Evolutionary conservation across 1,140 invertebrate species (phyloP).

Genomic region (Papilio dardanus): DNA sequence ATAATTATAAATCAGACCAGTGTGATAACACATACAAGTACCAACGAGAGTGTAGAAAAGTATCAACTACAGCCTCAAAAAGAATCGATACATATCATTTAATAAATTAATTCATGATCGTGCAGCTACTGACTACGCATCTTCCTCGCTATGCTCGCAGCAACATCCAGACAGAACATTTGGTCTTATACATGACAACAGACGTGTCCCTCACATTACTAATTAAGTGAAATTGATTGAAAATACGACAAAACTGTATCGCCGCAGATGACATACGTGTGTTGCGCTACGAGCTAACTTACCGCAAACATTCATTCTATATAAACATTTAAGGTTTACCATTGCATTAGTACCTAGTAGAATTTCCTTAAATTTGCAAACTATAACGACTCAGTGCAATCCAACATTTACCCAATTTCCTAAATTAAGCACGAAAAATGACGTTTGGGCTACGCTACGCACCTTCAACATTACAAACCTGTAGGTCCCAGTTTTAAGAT

Average conservation of each 20-base stretch:
- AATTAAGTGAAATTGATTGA: not conserved
- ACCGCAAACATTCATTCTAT: slow-evolving; percentile 44
- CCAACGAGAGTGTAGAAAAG: slow-evolving; percentile 34
- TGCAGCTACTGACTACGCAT: slow-evolving; percentile 51
- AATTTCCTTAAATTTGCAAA: slow-evolving; percentile 53
- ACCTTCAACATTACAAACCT: not conserved
- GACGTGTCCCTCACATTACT: slow-evolving; percentile 58
- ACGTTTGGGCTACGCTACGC: not conserved
- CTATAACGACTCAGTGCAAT: slow-evolving; percentile 44
- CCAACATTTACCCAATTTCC: slow-evolving; percentile 35
- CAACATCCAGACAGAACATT: slow-evolving; percentile 48
- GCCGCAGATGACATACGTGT: slow-evolving; percentile 15
- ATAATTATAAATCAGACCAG: slow-evolving; percentile 39
- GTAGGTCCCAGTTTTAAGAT: slow-evolving; percentile 3
- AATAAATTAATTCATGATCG: slow-evolving; percentile 42
- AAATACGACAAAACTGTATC: not conserved
- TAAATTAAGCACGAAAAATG: slow-evolving; percentile 31
- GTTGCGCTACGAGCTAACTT: slow-evolving; percentile 16
- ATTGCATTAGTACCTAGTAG: slow-evolving; percentile 51
- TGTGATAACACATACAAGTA: slow-evolving; percentile 41
- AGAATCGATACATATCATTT: slow-evolving; percentile 41
- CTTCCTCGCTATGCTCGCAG: not conserved
- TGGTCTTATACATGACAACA: slow-evolving; percentile 50
- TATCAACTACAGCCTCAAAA: slow-evolving; percentile 52
- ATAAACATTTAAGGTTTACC: slow-evolving; percentile 55